These are phyloP conservation scores for Dasysyrphus albostriatus DNA, from an alignment of 2,888 invertebrate species.

Conservation along the genomic window DNA sequence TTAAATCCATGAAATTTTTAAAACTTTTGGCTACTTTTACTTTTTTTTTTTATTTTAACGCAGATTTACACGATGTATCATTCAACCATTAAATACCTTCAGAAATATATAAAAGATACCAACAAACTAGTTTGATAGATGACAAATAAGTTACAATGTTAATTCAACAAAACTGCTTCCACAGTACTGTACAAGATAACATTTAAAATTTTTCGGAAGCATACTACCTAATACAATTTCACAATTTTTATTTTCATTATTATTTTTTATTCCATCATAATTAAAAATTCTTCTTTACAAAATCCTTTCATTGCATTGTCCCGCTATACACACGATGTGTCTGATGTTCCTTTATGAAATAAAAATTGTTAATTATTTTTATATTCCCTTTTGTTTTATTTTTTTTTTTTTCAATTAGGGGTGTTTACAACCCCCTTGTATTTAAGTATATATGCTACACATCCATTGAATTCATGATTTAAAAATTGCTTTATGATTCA, in stretches of 20 bases:
- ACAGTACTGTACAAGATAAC: background rate
- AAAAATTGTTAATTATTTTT: conserved; percentile 25
- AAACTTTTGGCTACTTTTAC: too few species aligned
- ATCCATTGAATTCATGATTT: conserved; percentile 22
- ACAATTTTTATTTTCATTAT: background rate
- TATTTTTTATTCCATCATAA: background rate
- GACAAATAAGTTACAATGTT: too few species aligned
- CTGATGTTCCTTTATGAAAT: conserved; percentile 12
- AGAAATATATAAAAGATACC: too few species aligned
- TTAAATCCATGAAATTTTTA: too few species aligned
- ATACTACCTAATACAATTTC: conserved; percentile 1
- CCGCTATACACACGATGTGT: background rate
- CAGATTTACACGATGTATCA: too few species aligned
- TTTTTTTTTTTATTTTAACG: too few species aligned
- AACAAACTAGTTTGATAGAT: too few species aligned
- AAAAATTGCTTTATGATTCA: conserved; percentile 22
- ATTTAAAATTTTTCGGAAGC: conserved; percentile 8
- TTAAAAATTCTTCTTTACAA: conserved; percentile 5
- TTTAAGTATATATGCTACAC: background rate
- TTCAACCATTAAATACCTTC: too few species aligned
- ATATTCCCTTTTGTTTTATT: conserved; percentile 12
- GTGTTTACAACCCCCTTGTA: background rate
- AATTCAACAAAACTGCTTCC: too few species aligned
- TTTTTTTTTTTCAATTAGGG: conserved; percentile 15
- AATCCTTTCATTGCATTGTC: conserved; percentile 4